Evolutionary conservation across 1,140 invertebrate species (phyloP).

Genomic region (Asobara japonica): DNA sequence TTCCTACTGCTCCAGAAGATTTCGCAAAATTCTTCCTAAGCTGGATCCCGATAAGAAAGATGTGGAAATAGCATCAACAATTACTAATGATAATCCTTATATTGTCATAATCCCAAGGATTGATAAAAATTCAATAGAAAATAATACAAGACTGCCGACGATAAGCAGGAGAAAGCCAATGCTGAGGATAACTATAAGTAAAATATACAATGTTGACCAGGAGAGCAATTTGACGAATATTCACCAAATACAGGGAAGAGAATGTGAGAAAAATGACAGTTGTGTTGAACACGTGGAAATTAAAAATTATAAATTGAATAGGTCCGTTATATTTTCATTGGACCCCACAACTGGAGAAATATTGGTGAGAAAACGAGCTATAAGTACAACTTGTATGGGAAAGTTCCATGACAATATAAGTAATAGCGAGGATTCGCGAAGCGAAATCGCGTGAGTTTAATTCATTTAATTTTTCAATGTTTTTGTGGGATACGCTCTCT

Average conservation of each 20-base stretch:
- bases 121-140: neutral
- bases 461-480: no score
- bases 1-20: neutral
- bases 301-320: neutral
- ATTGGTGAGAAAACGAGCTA: neutral
- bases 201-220: neutral
- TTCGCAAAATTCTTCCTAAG: neutral
- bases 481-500: no score
- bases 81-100: neutral
- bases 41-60: neutral
- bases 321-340: neutral
- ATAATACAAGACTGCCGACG: neutral
- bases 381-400: neutral
- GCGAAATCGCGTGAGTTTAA: no score
- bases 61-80: neutral
- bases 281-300: neutral
- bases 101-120: neutral
- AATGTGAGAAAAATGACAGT: neutral
- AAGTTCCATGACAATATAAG: neutral
- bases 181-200: neutral
- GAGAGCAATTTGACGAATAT: neutral
- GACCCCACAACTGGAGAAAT: neutral
- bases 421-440: neutral
- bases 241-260: neutral
- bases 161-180: neutral